Base-by-base conservation (phyloP, 2,888 invertebrate genomes). In the Phania funesta region DNA sequence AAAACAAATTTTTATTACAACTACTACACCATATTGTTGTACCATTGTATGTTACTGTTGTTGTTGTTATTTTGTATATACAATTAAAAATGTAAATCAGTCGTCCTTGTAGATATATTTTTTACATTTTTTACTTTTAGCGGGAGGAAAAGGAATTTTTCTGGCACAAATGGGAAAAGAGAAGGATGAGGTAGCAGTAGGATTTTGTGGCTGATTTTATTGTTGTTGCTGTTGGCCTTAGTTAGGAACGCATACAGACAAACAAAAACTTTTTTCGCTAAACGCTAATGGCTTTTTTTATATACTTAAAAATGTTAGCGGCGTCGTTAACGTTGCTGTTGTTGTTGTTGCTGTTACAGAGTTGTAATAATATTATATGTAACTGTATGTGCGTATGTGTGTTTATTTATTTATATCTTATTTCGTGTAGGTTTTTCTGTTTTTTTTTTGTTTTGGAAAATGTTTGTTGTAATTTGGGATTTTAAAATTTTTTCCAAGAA, bases 61-160 rank as follows among this genome's bases (percentile, higher is more conserved):
- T 62, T 84, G 71, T 84, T 83, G 77, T 50, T 85, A 80, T 78
- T 83, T 75, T 85, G 84, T 86, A 86, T 87, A 86, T 87, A 87
- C 86, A 87, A 87, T 87, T 87, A 87, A 87, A 87, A 87, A 87
- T 87, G 87, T 87, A 87, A 87, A 87, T 87, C 87, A 87, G 87
- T 86, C 86, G 87, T 85, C 85, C 85, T 86, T 84, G 85, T 84
- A 54, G 52, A 58, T 64, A n/a, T 46, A 29, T 62, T 62, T 75
- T 78, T 64, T 62, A 46, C 44, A 44, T 71, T 62, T 64, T 76
- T 65, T 74, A 29, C 41, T 46, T 65, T 67, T 62, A 80, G 65
- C 70, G 73, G 76, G 76, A 54, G 73, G 60, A 62, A 56, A 70
- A 32, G 41, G 48, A 46, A 50, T 48, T 38, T 35, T 26, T n/a